Conservation (phyloP, 2,113 vertebrate genomes). For the Piprites chloris region DNA sequence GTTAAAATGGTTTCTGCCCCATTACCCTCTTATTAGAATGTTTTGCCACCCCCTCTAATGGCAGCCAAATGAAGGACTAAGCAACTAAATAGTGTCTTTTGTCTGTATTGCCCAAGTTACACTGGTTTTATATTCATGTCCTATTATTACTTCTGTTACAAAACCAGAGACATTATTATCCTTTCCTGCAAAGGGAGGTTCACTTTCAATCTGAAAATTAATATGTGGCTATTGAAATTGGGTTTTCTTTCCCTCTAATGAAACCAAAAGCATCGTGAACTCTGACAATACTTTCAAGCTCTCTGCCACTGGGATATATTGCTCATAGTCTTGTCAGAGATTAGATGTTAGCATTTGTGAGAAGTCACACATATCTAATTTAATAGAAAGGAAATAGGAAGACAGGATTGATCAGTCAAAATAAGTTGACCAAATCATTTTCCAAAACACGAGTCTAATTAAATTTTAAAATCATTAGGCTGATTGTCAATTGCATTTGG, state of each 20-base stretch:
- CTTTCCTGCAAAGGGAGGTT: neutral
- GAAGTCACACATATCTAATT: slow-evolving; percentile 9
- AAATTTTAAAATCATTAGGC: slow-evolving; percentile 40
- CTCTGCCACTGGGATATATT: neutral
- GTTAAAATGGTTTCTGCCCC: neutral
- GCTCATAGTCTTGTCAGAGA: neutral
- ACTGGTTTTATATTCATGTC: neutral
- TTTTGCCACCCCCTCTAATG: neutral
- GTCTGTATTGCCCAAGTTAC: neutral
- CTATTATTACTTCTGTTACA: neutral
- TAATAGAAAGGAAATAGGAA: neutral
- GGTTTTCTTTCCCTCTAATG: neutral
- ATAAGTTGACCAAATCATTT: slow-evolving; percentile 10
- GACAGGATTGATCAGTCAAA: slow-evolving; percentile 13
- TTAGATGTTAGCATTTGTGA: neutral
- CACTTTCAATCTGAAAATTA: neutral
- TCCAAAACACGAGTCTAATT: slow-evolving; percentile 39
- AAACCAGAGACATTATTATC: neutral
- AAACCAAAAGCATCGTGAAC: neutral
- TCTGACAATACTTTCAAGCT: neutral
- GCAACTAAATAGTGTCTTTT: neutral
- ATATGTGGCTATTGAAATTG: neutral
- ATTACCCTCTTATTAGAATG: neutral
- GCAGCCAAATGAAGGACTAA: neutral
- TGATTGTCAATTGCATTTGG: slow-evolving; percentile 23